Evolutionary conservation across 2,797 vertebrate genomes (phyloP).

Genomic region (Lindbergichthys nudifrons): DNA sequence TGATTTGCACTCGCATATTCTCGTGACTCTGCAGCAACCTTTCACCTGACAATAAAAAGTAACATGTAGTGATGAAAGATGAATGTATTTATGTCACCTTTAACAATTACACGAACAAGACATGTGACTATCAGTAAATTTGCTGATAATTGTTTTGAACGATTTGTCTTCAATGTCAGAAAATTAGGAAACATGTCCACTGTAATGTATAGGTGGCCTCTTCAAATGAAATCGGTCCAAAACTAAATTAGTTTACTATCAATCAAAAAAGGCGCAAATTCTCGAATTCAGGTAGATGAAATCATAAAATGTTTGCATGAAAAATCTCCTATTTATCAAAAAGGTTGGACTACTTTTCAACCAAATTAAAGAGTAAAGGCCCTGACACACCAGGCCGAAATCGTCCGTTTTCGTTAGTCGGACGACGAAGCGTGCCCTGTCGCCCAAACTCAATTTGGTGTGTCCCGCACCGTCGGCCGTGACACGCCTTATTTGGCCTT

Average conservation of each 20-base stretch:
- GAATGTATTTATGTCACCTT: not conserved
- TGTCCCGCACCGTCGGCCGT: no score
- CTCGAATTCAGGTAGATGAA: no score
- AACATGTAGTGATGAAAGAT: not conserved
- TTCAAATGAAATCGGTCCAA: not conserved
- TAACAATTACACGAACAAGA: not conserved
- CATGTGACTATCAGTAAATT: not conserved
- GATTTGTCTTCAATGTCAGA: not conserved
- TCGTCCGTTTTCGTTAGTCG: no score
- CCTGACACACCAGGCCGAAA: no score
- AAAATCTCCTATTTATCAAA: not conserved
- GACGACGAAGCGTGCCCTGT: no score
- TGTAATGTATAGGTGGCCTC: not conserved
- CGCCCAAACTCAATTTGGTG: no score
- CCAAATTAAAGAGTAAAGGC: no score
- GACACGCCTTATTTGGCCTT: no score
- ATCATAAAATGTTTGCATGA: no score
- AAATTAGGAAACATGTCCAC: no score
- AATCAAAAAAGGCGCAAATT: no score
- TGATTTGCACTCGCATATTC: conserved; percentile 11
- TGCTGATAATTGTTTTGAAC: rapidly evolving
- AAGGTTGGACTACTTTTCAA: not conserved
- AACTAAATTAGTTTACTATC: no score
- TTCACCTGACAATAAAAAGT: conserved; percentile 18
- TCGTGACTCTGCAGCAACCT: conserved; percentile 24